These are phyloP conservation scores for Oligia fasciuncula DNA, from an alignment of 2,888 invertebrate genomes.

Conservation along the genomic window DNA sequence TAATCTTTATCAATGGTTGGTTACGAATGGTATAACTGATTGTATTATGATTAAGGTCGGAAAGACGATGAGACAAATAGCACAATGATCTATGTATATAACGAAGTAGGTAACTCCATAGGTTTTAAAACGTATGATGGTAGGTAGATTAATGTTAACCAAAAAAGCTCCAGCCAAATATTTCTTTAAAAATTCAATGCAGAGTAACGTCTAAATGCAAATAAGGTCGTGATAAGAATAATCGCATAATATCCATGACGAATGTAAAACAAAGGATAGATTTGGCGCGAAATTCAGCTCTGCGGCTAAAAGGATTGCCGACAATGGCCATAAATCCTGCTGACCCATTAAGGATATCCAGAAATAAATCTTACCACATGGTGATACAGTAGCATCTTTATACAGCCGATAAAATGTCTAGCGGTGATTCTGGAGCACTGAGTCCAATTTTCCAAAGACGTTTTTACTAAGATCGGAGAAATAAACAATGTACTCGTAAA, in stretches of 20 bases:
- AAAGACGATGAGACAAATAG: neutral
- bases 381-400: slow-evolving; percentile 21
- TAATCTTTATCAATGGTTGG: too few species aligned
- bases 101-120: too few species aligned
- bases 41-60: neutral
- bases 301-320: slow-evolving; percentile 60
- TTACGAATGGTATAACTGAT: too few species aligned
- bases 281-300: slow-evolving; percentile 57
- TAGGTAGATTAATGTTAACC: slow-evolving; percentile 16
- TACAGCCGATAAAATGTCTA: slow-evolving; percentile 28
- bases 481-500: neutral
- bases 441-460: neutral
- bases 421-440: neutral
- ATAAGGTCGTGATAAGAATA: slow-evolving; percentile 64
- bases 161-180: slow-evolving; percentile 35
- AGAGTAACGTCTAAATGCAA: slow-evolving; percentile 59
- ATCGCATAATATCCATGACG: slow-evolving; percentile 60
- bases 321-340: slow-evolving; percentile 61
- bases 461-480: neutral
- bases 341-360: slow-evolving; percentile 55
- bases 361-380: slow-evolving; percentile 54
- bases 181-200: slow-evolving; percentile 53
- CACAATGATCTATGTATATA: neutral
- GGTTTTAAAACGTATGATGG: neutral
- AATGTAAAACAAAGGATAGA: slow-evolving; percentile 51